A percentile compares a stretch with the other conserved stretches of the same genome.
Evolutionary conservation across 2,888 invertebrate species (phyloP).

Genomic region (Archips xylosteana): DNA sequence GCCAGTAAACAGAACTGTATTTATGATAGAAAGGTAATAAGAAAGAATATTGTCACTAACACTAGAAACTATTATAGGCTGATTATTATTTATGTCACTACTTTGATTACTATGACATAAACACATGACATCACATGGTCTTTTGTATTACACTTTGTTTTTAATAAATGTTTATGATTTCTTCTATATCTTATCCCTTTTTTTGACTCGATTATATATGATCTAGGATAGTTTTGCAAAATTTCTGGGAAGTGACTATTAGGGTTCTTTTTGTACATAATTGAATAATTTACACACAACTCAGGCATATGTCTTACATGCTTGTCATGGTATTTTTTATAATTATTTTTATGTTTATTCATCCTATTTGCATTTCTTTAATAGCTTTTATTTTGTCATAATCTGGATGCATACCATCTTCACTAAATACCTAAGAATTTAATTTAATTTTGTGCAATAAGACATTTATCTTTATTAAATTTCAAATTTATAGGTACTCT

Average conservation of each 20-base stretch:
- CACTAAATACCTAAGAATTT: conserved; percentile 13
- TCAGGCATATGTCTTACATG: too few relatives aligned
- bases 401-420: conserved; percentile 6
- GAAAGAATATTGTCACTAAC: background rate
- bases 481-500: background rate
- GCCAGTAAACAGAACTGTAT: too few relatives aligned
- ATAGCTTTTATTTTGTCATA: conserved; percentile 4
- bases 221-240: conserved; percentile 6
- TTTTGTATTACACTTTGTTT: background rate
- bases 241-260: background rate
- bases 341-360: too few relatives aligned
- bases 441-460: background rate
- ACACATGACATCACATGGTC: background rate
- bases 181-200: background rate
- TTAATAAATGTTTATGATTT: background rate
- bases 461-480: background rate
- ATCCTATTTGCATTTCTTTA: background rate
- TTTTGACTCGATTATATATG: conserved; percentile 3
- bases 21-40: too few relatives aligned
- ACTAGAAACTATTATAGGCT: conserved; percentile 75
- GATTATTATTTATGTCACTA: conserved; percentile 52
- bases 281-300: too few relatives aligned
- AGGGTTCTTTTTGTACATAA: background rate
- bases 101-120: background rate
- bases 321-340: too few relatives aligned